These are phyloP conservation scores for Zapornia atra DNA, from an alignment of 2,113 vertebrate genomes.

Conservation along the genomic window DNA sequence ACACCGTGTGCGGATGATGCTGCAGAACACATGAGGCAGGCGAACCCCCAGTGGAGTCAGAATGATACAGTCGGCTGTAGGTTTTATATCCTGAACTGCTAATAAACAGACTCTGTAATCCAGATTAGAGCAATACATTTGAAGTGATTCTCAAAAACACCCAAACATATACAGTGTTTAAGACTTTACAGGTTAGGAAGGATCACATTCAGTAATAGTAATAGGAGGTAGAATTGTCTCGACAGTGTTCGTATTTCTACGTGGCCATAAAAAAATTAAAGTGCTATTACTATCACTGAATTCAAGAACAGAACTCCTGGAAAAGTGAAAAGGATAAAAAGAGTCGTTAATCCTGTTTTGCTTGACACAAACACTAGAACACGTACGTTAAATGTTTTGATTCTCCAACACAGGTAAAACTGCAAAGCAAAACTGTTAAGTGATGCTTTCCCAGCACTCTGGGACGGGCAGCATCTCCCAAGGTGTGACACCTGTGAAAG, in stretches of 20 bases:
- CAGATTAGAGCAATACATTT: constrained; percentile 37
- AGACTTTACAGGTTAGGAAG: constrained; percentile 68
- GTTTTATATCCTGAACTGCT: constrained; percentile 48
- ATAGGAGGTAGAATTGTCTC: constrained; percentile 44
- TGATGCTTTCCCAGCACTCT: background rate
- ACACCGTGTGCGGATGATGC: background rate
- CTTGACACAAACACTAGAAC: background rate
- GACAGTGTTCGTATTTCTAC: constrained; percentile 46
- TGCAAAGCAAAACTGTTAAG: constrained; percentile 42
- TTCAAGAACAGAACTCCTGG: constrained; percentile 74
- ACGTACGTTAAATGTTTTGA: background rate
- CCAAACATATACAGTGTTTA: constrained; percentile 1
- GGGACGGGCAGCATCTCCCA: background rate
- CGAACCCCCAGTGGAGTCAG: constrained; percentile 52
- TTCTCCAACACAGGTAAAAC: background rate
- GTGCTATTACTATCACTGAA: constrained; percentile 76
- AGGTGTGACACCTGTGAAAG: constrained; percentile 1
- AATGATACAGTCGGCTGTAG: constrained; percentile 13
- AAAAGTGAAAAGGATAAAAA: constrained; percentile 63
- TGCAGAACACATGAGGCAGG: constrained; percentile 35
- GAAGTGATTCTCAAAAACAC: background rate
- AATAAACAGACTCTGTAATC: constrained; percentile 44
- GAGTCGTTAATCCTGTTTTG: constrained; percentile 42
- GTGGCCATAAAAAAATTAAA: constrained; percentile 7
- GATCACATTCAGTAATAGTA: constrained; percentile 71